Evolutionary conservation across 2,888 invertebrate species (phyloP).

Genomic region (Macaria notata): DNA sequence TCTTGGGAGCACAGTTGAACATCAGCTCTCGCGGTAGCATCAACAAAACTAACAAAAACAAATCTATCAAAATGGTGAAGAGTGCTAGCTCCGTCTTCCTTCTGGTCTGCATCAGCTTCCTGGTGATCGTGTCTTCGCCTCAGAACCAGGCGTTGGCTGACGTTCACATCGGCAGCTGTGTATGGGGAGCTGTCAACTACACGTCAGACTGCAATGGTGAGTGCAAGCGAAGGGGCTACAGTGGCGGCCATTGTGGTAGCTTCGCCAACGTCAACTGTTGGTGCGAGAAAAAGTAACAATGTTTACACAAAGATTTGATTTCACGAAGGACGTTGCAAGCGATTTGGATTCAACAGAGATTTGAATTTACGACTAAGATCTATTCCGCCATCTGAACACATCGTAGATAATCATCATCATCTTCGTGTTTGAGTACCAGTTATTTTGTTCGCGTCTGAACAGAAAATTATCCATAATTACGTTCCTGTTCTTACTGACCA

Average conservation of each 20-base stretch:
- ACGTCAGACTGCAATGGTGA: conserved; percentile 40
- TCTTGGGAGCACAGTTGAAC: no score
- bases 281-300: conserved; percentile 14
- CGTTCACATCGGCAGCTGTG: conserved; percentile 40
- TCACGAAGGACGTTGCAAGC: no score
- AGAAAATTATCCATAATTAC: no score
- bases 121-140: conserved; percentile 40
- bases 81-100: conserved; percentile 7
- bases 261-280: conserved; percentile 27
- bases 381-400: no score
- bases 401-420: no score
- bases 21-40: no score
- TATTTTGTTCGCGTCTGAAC: no score
- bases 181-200: conserved; percentile 44
- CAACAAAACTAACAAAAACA: neutral
- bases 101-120: conserved; percentile 35
- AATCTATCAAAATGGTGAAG: conserved; percentile 4
- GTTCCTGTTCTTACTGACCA: no score
- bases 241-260: conserved; percentile 40
- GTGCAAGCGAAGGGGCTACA: conserved; percentile 37
- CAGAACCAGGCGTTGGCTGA: conserved; percentile 37
- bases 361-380: no score
- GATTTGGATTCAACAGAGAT: no score
- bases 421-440: no score
- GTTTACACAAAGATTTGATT: no score